Percentiles rank a stretch among this genome's conserved stretches.
phyloP scores from a whole-genome alignment of 2,113 vertebrate species.

The Psophia crepitans region DNA sequence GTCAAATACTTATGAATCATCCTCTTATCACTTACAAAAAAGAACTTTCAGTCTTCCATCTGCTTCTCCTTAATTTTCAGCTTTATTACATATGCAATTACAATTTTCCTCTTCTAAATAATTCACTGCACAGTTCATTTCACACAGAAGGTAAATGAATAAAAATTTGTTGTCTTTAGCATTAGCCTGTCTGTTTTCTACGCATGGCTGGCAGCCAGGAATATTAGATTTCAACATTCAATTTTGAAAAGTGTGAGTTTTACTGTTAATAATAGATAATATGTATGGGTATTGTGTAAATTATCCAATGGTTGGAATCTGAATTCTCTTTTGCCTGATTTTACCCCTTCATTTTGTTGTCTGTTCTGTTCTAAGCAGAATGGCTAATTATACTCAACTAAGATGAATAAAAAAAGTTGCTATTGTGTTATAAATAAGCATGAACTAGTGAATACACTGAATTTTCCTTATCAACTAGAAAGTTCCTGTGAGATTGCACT shows the following conservation, averaged over 20 bases:
- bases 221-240: neutral
- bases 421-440: neutral
- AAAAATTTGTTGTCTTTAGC: conserved; percentile 37
- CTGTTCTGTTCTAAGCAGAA: neutral
- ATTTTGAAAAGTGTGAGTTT: neutral
- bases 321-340: neutral
- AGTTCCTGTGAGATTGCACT: neutral
- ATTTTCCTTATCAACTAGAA: neutral
- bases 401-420: neutral
- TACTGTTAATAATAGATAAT: neutral
- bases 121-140: conserved; percentile 15
- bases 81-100: conserved; percentile 53
- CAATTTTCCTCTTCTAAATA: conserved; percentile 49
- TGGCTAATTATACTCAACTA: neutral
- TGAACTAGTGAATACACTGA: neutral
- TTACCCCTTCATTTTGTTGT: neutral
- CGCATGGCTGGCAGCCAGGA: neutral
- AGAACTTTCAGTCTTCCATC: conserved; percentile 42
- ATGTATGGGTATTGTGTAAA: neutral
- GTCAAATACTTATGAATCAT: conserved; percentile 54
- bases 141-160: conserved; percentile 34
- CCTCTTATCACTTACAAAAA: conserved; percentile 38
- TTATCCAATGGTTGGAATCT: neutral
- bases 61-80: conserved; percentile 52
- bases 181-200: conserved; percentile 8